Evolutionary conservation across 2,797 vertebrate species (phyloP).

Genomic region (Enteromius paludinosus): DNA sequence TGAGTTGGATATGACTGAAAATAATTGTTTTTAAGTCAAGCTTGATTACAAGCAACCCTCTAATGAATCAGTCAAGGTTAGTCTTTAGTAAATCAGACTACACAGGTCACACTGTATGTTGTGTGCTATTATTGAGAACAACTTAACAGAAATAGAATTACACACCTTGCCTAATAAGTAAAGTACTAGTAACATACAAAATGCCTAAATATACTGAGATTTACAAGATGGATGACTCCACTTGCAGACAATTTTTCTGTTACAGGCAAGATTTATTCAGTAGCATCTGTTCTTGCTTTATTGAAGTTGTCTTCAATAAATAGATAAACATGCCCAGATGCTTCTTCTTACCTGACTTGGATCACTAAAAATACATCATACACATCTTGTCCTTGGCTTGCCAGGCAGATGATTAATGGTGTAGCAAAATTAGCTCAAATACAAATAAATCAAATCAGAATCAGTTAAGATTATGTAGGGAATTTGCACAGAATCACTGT

Average conservation of each 20-base stretch:
- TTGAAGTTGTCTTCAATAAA: conserved; percentile 20
- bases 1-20: not conserved
- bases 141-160: not conserved
- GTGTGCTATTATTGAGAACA: not conserved
- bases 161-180: not conserved
- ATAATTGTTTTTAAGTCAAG: not conserved
- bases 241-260: not conserved
- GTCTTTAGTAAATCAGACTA: not conserved
- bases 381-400: conserved; percentile 24
- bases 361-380: conserved; percentile 4
- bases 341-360: conserved; percentile 5
- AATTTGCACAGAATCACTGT: no score
- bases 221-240: conserved; percentile 5
- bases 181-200: not conserved
- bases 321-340: conserved; percentile 25
- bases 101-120: not conserved
- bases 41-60: not conserved
- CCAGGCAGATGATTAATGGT: conserved; percentile 23
- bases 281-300: conserved; percentile 20
- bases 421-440: no score
- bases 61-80: not conserved
- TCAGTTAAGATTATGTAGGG: no score
- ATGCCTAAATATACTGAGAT: not conserved
- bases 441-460: no score
- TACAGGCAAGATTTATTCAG: conserved; percentile 19